phyloP scores from a whole-genome alignment of 2,888 invertebrate species.

The Aquatica leii region DNA sequence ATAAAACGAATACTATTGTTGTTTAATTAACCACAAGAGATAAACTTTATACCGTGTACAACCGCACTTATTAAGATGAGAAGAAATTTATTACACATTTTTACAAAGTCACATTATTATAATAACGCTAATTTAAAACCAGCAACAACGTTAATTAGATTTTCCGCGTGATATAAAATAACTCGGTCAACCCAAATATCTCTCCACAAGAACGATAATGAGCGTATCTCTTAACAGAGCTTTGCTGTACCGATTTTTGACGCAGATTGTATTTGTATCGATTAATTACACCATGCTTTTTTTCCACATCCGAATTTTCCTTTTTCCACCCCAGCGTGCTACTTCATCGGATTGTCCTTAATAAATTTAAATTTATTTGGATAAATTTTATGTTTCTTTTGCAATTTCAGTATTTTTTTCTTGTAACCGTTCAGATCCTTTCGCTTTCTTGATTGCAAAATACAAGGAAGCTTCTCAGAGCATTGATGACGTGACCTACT shows the following conservation, averaged over 20 bases:
- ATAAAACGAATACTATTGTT: too few relatives aligned
- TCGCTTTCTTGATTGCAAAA: slow-evolving; percentile 1
- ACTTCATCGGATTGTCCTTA: neutral
- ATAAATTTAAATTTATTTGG: neutral
- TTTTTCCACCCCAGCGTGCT: neutral
- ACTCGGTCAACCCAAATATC: slow-evolving; percentile 11
- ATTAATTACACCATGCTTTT: slow-evolving; percentile 7
- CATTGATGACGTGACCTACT: slow-evolving; percentile 11
- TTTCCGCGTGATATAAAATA: slow-evolving; percentile 14
- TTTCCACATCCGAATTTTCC: neutral
- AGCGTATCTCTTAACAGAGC: slow-evolving; percentile 7
- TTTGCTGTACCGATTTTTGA: slow-evolving; percentile 8
- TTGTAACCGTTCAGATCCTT: neutral
- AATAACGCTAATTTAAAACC: slow-evolving; percentile 9
- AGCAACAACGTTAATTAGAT: slow-evolving; percentile 3
- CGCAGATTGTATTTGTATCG: slow-evolving; percentile 4
- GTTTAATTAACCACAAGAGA: slow-evolving; percentile 8
- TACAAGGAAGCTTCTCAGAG: slow-evolving; percentile 1
- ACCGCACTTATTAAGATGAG: neutral
- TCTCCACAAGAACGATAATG: slow-evolving; percentile 15
- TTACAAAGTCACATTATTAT: slow-evolving; percentile 10
- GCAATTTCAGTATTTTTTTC: neutral
- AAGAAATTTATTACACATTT: slow-evolving; percentile 1
- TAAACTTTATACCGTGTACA: neutral
- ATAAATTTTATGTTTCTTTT: neutral